Conservation (phyloP, 2,797 vertebrate species). For the Eurystomus glaucurus region DNA sequence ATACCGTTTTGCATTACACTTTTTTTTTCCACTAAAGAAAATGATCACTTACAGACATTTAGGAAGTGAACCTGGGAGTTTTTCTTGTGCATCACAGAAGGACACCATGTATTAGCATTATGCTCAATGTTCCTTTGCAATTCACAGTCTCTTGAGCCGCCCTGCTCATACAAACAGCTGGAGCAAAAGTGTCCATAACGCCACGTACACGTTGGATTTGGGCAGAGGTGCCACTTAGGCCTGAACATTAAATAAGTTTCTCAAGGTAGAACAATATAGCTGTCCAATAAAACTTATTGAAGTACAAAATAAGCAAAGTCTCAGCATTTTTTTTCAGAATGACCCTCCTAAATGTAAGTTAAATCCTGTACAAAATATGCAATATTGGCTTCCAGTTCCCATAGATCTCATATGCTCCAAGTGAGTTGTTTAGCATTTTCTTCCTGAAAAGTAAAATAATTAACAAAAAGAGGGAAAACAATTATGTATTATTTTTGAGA, state of each 20-base stretch:
- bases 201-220: background rate
- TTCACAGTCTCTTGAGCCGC: conserved; percentile 18
- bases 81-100: conserved; percentile 33
- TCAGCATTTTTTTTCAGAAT: conserved; percentile 27
- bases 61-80: background rate
- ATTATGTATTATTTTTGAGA: background rate
- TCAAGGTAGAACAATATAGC: conserved; percentile 40
- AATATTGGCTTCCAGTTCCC: background rate
- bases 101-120: conserved; percentile 38
- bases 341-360: background rate
- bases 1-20: background rate
- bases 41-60: background rate
- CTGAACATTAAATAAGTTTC: conserved; percentile 64
- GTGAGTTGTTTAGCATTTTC: background rate
- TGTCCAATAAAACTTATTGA: conserved; percentile 67
- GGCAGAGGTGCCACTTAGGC: background rate
- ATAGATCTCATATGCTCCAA: background rate
- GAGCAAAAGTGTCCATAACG: background rate
- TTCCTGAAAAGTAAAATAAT: background rate
- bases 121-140: conserved; percentile 6
- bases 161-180: conserved; percentile 18
- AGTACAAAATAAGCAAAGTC: conserved; percentile 69
- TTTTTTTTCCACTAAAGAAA: background rate
- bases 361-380: background rate
- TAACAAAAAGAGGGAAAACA: background rate